These are phyloP conservation scores for Coracias cyanogaster DNA, from an alignment of 2,797 vertebrate species.

Conservation along the genomic window DNA sequence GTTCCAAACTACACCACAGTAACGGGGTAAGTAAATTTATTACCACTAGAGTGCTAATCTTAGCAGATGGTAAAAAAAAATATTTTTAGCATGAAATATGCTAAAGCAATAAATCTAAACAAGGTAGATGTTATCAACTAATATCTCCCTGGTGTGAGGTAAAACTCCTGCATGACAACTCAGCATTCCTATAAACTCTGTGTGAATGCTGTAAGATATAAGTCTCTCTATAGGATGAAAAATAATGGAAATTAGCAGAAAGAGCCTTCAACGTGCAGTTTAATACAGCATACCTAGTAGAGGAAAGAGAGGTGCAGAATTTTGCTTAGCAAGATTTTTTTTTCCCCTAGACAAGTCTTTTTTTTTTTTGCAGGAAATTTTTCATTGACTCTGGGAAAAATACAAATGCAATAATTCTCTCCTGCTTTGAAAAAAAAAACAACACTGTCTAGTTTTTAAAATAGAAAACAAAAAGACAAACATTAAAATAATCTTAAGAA, in stretches of 20 bases:
- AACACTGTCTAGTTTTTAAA: not conserved
- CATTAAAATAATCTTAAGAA: not conserved
- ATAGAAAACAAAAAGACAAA: not conserved
- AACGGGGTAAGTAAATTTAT: slow-evolving; percentile 84
- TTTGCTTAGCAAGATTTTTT: slow-evolving; percentile 49
- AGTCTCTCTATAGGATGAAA: slow-evolving; percentile 56
- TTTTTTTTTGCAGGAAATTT: slow-evolving; percentile 22
- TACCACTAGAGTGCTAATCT: slow-evolving; percentile 83
- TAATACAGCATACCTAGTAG: not conserved
- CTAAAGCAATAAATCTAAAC: slow-evolving; percentile 83
- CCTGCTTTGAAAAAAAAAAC: not conserved
- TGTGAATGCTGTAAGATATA: slow-evolving; percentile 52
- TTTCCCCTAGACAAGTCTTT: not conserved
- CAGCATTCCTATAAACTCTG: slow-evolving; percentile 75
- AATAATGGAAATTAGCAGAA: slow-evolving; percentile 63
- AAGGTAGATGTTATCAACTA: slow-evolving; percentile 83
- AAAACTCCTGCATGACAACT: slow-evolving; percentile 78
- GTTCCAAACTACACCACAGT: slow-evolving; percentile 80
- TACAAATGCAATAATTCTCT: not conserved
- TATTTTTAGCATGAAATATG: slow-evolving; percentile 84
- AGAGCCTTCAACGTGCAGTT: slow-evolving; percentile 42
- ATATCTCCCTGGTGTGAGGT: slow-evolving; percentile 80
- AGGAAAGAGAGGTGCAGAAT: slow-evolving; percentile 7
- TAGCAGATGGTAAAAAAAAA: slow-evolving; percentile 81
- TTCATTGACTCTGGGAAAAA: slow-evolving; percentile 32